Evolutionary conservation across 2,797 vertebrate genomes (phyloP).

Genomic region (Paedocypris micromegethes): DNA sequence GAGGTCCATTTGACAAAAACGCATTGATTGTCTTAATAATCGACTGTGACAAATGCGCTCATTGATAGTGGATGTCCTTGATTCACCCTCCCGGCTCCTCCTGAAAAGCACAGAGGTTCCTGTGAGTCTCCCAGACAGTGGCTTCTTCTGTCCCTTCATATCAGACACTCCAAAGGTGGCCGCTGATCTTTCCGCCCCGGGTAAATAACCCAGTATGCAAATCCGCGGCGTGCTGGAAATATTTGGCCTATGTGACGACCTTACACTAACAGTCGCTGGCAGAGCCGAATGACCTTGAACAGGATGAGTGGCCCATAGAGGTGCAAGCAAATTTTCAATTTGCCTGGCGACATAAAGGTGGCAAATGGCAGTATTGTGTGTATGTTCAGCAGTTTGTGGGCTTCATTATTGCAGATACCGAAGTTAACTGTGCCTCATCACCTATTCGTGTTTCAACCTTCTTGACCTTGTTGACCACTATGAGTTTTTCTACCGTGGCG

Average conservation of each 20-base stretch:
- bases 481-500: constrained; percentile 40
- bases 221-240: constrained; percentile 59
- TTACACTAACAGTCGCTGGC: constrained; percentile 59
- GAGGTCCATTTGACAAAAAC: constrained; percentile 62
- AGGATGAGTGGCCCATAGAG: constrained; percentile 44
- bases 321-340: constrained; percentile 52
- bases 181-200: constrained; percentile 48
- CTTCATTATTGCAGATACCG: constrained; percentile 67
- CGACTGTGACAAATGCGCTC: constrained; percentile 62
- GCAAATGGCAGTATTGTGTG: constrained; percentile 49
- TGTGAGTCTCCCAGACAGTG: constrained; percentile 57
- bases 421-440: constrained; percentile 55
- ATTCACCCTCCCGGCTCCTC: constrained; percentile 42
- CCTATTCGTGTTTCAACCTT: constrained; percentile 55
- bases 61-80: constrained; percentile 66
- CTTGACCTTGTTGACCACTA: constrained; percentile 41
- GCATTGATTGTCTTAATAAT: constrained; percentile 68
- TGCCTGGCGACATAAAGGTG: constrained; percentile 51
- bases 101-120: constrained; percentile 53
- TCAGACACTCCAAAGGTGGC: constrained; percentile 55
- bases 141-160: constrained; percentile 57
- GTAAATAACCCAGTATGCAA: constrained; percentile 52
- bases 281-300: constrained; percentile 59
- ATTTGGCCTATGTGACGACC: constrained; percentile 54
- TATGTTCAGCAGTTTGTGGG: constrained; percentile 27